A percentile compares a stretch with the other conserved stretches of the same genome.
phyloP scores from a whole-genome alignment of 2,888 invertebrate species.

The Lycophotia porphyrea region DNA sequence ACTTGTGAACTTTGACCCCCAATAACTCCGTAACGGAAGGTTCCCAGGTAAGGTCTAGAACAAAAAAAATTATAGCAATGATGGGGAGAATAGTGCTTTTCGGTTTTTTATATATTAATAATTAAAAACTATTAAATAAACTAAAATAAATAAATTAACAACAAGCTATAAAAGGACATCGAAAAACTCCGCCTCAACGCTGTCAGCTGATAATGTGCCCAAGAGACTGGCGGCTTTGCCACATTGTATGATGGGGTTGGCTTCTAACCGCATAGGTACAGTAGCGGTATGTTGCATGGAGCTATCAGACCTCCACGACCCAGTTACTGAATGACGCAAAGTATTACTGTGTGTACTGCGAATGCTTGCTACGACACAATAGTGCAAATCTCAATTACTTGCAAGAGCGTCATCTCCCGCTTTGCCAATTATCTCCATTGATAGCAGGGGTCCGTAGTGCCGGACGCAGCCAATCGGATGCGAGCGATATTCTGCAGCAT shows the following conservation, averaged over 20 bases:
- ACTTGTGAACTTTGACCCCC: too few species aligned
- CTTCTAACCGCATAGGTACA: background rate
- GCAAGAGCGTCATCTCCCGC: constrained; percentile 1
- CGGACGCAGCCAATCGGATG: constrained; percentile 9
- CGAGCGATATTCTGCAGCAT: background rate
- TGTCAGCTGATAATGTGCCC: too few species aligned
- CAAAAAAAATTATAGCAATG: too few species aligned
- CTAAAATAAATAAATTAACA: too few species aligned
- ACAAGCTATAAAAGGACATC: too few species aligned
- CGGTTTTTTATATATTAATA: too few species aligned
- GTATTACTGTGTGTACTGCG: background rate
- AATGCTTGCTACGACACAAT: background rate
- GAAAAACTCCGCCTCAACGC: too few species aligned
- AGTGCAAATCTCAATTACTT: background rate
- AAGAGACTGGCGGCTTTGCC: too few species aligned
- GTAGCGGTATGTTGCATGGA: background rate
- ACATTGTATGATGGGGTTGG: background rate
- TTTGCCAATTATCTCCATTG: constrained; percentile 5
- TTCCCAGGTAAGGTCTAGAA: too few species aligned
- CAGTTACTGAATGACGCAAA: background rate
- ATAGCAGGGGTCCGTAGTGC: constrained; percentile 12
- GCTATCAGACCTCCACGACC: background rate
- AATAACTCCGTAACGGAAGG: too few species aligned
- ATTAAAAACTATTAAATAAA: too few species aligned
- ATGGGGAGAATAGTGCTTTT: too few species aligned